Base-by-base conservation (phyloP, 2,888 invertebrate genomes). In the Tetragonula carbonaria region DNA sequence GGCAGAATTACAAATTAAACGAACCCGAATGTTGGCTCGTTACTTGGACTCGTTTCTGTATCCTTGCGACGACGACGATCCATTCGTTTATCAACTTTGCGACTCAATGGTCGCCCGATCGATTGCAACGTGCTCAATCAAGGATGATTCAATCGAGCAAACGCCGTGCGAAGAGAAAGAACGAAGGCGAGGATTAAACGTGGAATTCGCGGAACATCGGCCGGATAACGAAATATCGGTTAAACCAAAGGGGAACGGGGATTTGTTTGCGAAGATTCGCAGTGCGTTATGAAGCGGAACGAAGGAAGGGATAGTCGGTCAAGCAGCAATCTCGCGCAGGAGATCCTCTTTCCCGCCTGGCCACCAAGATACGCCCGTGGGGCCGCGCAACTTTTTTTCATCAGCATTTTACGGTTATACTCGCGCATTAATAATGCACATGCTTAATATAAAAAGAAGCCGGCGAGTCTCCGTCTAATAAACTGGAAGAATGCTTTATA, bases 391-490 rank as follows among this genome's bases (percentile, higher is more conserved):
- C 91, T 91, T 91, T 91, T 91, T 91, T 90, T 91, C 91, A 91
- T 90, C 91, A 91, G 89, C 91, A 91, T 91, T 91, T 91, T 91
- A 92, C 88, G 92, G 92, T 90, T 92, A 91, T 88, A 87, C 87
- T 88, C 68, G 84, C 79, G 90, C 91, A 91, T 91, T 92, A 91
- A 91, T 91, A 91, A 91, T 91, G 90, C 92, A 91, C 91, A 89
- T 91, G 91, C 88, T 91, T 91, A 92, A 91, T 91, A 92, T 90
- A 92, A 91, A 90, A 91, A 92, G 91, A 89, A 89, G 91, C 88
- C 87, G 84, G 85, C 85, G 88, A 91, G 89, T 91, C 91, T 88
- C 83, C 85, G 90, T 87, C 91, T 91, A 91, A 91, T 91, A 91
- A 91, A 91, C 91, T 91, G 90, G 88, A 90, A 89, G 91, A 91